Evolutionary conservation across 2,113 vertebrate species (phyloP).

Genomic region (Vicugna pacos): DNA sequence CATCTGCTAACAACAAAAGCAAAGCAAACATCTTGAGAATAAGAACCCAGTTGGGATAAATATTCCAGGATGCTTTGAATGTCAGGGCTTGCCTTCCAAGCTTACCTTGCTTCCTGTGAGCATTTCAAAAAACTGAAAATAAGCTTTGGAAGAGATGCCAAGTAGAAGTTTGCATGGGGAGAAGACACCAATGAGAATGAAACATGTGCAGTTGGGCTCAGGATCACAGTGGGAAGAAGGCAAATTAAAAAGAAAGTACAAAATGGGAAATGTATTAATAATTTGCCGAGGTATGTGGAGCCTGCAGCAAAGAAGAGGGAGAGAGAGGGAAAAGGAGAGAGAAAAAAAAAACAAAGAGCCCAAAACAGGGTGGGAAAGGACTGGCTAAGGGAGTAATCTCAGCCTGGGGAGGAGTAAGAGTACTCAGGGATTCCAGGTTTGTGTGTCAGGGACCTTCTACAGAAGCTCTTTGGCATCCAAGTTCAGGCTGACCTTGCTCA

Average conservation of each 20-base stretch:
- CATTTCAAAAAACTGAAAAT: conserved; percentile 76
- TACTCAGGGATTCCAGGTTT: background rate
- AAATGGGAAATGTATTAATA: background rate
- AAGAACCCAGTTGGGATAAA: conserved; percentile 46
- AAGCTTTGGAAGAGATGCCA: conserved; percentile 76
- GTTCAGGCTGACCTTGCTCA: background rate
- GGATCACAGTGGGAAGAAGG: background rate
- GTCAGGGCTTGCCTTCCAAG: conserved; percentile 60
- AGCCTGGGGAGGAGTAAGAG: background rate
- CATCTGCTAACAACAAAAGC: conserved; percentile 54
- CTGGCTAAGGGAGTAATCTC: background rate
- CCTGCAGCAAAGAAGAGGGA: background rate
- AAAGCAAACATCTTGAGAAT: conserved; percentile 52
- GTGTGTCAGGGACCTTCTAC: background rate
- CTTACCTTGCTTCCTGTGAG: conserved; percentile 69
- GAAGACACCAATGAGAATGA: background rate
- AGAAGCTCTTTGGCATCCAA: background rate
- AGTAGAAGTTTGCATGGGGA: conserved; percentile 57
- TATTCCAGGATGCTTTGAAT: conserved; percentile 58
- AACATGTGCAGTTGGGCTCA: conserved; percentile 17
- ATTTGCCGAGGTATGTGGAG: background rate
- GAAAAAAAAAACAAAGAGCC: background rate
- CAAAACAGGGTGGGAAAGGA: background rate
- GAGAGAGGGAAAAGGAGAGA: background rate
- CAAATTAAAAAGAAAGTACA: background rate